Evolutionary conservation across 2,797 vertebrate species (phyloP), one percentile per base, ranked within the genome.

Genomic region (Sebastes hubbsi): DNA sequence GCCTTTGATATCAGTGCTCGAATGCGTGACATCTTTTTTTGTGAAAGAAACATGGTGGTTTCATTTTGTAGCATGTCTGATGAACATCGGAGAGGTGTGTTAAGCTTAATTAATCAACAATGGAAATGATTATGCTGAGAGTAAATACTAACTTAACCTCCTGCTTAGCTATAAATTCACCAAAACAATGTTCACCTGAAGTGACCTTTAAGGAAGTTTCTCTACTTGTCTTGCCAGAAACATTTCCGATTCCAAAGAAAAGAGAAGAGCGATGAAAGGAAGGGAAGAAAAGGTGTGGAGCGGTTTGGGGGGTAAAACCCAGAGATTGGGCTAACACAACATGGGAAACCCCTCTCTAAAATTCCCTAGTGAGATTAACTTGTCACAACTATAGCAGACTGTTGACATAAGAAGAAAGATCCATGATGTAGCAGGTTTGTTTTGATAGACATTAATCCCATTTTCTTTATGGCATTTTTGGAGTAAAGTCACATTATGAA

Each of bases 321-420:
- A 20, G 8, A 75, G 72, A 75, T 63, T 75, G 46, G 29, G 29
- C 55, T 77, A 86, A 86, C 9, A 86, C 9, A 67, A 80, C 77
- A 87, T 66, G 88, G 86, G 78, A 89, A 90, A 77, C 54, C 83
- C 83, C 87, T 88, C n/a, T 69, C 58, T 79, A 70, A 87, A 84
- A 88, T 72, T 78, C 84, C 87, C 65, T 55, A 22, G 49, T 30
- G 56, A 74, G 84, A 90, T 91, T 85, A 88, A 85, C 77, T 49
- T 78, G 80, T 86, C 76, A 85, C 63, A 84, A 61, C 69, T 66
- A 16, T 25, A 12, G 13, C 61, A 74, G 61, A 67, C 18, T 72
- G 82, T 81, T 84, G 75, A 77, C 62, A 77, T 22, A 83, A 30
- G 9, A 82, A 55, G 18, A 65, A 66, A 32, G 36, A 75, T 82